phyloP scores from a whole-genome alignment of 2,888 invertebrate species.

The Eilema depressum region DNA sequence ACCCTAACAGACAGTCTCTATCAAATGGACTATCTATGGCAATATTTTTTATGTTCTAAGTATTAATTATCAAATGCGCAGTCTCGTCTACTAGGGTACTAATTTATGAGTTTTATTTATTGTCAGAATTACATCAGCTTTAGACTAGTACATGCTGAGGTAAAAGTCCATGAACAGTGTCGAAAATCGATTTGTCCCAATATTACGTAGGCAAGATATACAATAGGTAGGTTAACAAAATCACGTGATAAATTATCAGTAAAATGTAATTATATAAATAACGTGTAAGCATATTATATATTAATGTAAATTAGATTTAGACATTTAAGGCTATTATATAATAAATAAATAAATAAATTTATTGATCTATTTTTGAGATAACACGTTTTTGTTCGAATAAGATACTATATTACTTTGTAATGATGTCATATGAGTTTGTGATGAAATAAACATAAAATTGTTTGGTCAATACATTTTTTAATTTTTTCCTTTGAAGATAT shows the following conservation, averaged over 20 bases:
- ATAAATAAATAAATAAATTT: slow-evolving; percentile 63
- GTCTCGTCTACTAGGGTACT: slow-evolving; percentile 37
- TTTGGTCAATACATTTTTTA: slow-evolving; percentile 63
- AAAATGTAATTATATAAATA: slow-evolving; percentile 71
- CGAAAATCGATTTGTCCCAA: slow-evolving; percentile 25
- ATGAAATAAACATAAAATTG: slow-evolving; percentile 80
- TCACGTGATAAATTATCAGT: slow-evolving; percentile 82
- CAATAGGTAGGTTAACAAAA: slow-evolving; percentile 71
- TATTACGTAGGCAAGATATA: slow-evolving; percentile 45
- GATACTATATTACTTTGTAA: slow-evolving; percentile 66
- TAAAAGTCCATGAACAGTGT: slow-evolving; percentile 39
- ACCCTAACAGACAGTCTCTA: slow-evolving; percentile 31
- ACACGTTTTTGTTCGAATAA: slow-evolving; percentile 60
- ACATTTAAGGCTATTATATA: slow-evolving; percentile 69
- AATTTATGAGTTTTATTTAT: slow-evolving; percentile 46
- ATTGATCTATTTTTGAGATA: slow-evolving; percentile 64
- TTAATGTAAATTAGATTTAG: slow-evolving; percentile 69
- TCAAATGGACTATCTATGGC: background rate
- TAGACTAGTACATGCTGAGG: slow-evolving; percentile 36
- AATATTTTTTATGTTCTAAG: slow-evolving; percentile 4
- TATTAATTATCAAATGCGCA: slow-evolving; percentile 7
- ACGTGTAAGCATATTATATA: slow-evolving; percentile 47
- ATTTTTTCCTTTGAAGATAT: background rate
- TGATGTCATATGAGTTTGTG: slow-evolving; percentile 71
- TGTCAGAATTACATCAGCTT: slow-evolving; percentile 42